Evolutionary conservation across 2,888 invertebrate species (phyloP).

Genomic region (Agriopis leucophaearia): DNA sequence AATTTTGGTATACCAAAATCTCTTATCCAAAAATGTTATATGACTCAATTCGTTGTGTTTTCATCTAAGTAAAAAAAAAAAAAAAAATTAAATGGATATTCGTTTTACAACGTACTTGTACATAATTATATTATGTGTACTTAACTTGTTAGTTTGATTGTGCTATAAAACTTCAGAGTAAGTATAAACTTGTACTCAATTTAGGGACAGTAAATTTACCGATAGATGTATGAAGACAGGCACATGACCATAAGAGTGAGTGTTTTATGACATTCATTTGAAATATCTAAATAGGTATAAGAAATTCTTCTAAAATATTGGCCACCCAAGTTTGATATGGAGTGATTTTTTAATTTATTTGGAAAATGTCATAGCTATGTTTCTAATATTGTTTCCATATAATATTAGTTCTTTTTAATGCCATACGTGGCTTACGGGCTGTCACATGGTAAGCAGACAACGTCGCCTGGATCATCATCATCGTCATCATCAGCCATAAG

Average conservation of each 20-base stretch:
- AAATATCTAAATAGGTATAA: neutral
- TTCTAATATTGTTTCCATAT: too few species aligned
- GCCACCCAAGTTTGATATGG: neutral
- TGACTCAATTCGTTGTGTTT: too few species aligned
- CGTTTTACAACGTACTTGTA: neutral
- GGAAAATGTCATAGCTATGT: too few species aligned
- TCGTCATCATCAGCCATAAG: too few species aligned
- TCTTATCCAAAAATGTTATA: too few species aligned
- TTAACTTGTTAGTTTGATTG: conserved; percentile 9
- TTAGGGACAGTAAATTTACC: conserved; percentile 49
- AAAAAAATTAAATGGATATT: neutral
- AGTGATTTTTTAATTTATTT: too few species aligned
- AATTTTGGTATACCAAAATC: too few species aligned
- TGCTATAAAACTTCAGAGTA: conserved; percentile 13
- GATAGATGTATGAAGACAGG: conserved; percentile 9
- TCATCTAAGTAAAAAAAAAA: too few species aligned
- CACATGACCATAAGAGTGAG: conserved; percentile 24
- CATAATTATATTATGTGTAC: neutral
- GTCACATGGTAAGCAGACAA: too few species aligned
- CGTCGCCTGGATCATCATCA: too few species aligned
- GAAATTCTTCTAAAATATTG: neutral
- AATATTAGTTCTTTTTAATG: too few species aligned
- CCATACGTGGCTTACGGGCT: too few species aligned
- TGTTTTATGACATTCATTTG: conserved; percentile 9
- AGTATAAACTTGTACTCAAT: conserved; percentile 48